These are phyloP conservation scores for Leptobrachium leishanense DNA, from an alignment of 2,113 vertebrate species.

Conservation along the genomic window DNA sequence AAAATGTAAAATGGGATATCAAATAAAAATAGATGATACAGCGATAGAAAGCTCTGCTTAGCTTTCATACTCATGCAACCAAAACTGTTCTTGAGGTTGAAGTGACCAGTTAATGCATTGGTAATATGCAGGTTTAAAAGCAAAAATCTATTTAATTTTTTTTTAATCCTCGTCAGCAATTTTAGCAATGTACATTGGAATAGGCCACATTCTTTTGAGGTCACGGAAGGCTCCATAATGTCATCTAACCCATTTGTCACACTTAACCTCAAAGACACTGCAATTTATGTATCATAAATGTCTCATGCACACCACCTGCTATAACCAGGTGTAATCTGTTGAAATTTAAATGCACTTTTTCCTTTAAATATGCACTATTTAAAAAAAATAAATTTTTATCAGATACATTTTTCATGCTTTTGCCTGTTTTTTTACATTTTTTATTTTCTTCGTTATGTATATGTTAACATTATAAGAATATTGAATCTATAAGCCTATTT, in stretches of 20 bases:
- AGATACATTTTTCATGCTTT: too few relatives aligned
- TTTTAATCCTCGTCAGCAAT: too few relatives aligned
- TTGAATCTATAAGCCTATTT: background rate
- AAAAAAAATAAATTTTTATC: background rate
- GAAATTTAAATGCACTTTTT: background rate
- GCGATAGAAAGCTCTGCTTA: too few relatives aligned
- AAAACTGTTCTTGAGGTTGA: too few relatives aligned
- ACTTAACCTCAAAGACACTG: background rate
- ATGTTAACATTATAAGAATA: background rate
- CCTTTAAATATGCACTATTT: background rate
- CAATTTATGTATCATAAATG: background rate
- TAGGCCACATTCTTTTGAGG: background rate
- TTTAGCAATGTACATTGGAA: background rate
- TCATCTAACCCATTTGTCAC: background rate
- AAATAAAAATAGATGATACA: too few relatives aligned
- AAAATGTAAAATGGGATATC: too few relatives aligned
- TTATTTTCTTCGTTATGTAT: background rate
- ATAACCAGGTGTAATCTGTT: background rate
- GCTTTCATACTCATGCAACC: too few relatives aligned
- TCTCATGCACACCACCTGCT: background rate
- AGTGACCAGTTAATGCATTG: too few relatives aligned
- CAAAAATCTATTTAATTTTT: too few relatives aligned
- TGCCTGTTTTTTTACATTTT: too few relatives aligned
- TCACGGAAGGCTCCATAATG: background rate
- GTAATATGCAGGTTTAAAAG: too few relatives aligned